phyloP scores from a whole-genome alignment of 2,113 vertebrate species.

The Pedionomus torquatus region DNA sequence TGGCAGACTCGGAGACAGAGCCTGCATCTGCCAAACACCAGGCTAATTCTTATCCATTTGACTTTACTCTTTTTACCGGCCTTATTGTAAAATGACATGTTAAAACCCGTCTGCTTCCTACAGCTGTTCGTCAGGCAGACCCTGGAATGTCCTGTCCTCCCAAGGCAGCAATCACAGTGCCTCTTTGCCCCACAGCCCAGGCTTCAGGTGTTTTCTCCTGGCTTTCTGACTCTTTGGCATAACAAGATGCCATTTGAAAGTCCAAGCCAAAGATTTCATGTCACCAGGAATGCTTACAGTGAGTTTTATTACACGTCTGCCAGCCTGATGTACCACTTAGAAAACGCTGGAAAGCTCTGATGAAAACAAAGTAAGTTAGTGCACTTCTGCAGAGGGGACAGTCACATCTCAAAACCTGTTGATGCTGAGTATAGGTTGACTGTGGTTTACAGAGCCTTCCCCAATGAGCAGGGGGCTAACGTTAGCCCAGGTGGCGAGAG shows the following conservation, averaged over 20 bases:
- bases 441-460: background rate
- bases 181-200: background rate
- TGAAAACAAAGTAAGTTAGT: background rate
- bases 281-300: background rate
- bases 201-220: background rate
- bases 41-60: background rate
- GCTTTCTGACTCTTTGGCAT: background rate
- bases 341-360: background rate
- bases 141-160: background rate
- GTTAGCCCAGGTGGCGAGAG: background rate
- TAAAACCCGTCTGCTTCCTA: background rate
- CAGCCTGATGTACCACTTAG: background rate
- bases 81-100: background rate
- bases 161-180: background rate
- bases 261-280: fast-evolving
- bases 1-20: background rate
- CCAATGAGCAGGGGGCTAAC: background rate
- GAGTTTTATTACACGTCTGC: background rate
- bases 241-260: background rate
- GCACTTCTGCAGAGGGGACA: background rate
- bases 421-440: no score
- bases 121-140: background rate
- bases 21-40: background rate
- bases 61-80: background rate
- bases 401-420: background rate